These are phyloP conservation scores for Ectemnius cavifrons DNA, from an alignment of 2,888 invertebrate species.

Conservation along the genomic window DNA sequence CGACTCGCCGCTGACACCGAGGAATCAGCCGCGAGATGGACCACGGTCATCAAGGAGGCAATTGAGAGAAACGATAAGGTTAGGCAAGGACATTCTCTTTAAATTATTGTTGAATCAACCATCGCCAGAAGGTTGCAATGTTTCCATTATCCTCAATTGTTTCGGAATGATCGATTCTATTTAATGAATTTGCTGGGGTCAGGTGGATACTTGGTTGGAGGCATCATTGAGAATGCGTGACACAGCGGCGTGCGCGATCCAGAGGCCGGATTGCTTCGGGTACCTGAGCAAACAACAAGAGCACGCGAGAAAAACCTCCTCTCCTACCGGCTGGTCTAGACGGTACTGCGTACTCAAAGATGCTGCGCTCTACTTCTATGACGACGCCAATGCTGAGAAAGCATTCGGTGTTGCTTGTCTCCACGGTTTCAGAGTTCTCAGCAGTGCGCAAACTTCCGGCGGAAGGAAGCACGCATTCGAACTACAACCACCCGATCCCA, in stretches of 20 bases:
- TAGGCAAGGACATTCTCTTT: slow-evolving; percentile 7
- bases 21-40: slow-evolving; percentile 87
- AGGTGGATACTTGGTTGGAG: slow-evolving; percentile 85
- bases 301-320: slow-evolving; percentile 81
- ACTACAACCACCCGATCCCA: slow-evolving; percentile 91
- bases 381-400: slow-evolving; percentile 90
- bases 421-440: slow-evolving; percentile 95
- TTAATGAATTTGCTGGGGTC: neutral
- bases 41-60: slow-evolving; percentile 87
- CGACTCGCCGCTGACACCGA: slow-evolving; percentile 90
- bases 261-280: slow-evolving; percentile 95
- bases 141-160: too few relatives aligned
- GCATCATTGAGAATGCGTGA: slow-evolving; percentile 89
- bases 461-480: slow-evolving; percentile 95
- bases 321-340: slow-evolving; percentile 93
- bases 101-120: neutral
- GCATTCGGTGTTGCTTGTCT: slow-evolving; percentile 96
- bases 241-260: slow-evolving; percentile 88
- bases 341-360: slow-evolving; percentile 97
- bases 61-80: slow-evolving; percentile 87
- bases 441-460: slow-evolving; percentile 84
- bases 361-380: slow-evolving; percentile 96
- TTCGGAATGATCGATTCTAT: too few relatives aligned
- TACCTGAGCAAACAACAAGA: slow-evolving; percentile 88
- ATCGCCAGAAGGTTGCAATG: too few relatives aligned